Evolutionary conservation across 2,797 vertebrate species (phyloP).

Genomic region (Chelon auratus): DNA sequence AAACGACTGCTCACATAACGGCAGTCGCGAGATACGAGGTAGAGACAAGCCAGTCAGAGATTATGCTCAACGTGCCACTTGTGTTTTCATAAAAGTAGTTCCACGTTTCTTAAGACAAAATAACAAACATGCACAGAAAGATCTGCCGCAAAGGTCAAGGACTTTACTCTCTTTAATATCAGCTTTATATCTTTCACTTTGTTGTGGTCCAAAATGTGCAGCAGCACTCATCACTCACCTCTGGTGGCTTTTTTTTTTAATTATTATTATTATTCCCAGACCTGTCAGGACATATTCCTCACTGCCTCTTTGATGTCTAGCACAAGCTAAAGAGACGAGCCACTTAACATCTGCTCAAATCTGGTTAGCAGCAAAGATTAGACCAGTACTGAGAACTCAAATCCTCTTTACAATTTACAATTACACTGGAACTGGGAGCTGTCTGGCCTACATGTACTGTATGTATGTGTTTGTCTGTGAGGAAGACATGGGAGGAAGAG

Average conservation of each 20-base stretch:
- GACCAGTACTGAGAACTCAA: slow-evolving; percentile 64
- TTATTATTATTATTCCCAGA: slow-evolving; percentile 18
- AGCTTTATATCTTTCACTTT: slow-evolving; percentile 61
- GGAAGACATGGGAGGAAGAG: slow-evolving; percentile 27
- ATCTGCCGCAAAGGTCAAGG: slow-evolving; percentile 47
- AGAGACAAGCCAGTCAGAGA: slow-evolving; percentile 11
- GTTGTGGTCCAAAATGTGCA: slow-evolving; percentile 57
- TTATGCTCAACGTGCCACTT: neutral
- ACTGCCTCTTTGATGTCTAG: slow-evolving; percentile 64
- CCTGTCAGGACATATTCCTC: slow-evolving; percentile 78
- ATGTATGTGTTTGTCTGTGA: slow-evolving; percentile 6
- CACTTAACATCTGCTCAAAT: slow-evolving; percentile 78
- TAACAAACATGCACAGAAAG: neutral
- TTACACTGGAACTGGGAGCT: slow-evolving; percentile 52
- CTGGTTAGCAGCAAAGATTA: slow-evolving; percentile 84
- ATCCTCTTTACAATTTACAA: slow-evolving; percentile 78
- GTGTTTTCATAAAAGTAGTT: neutral
- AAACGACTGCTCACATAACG: slow-evolving; percentile 70
- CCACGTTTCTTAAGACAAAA: neutral
- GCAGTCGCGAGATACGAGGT: slow-evolving; percentile 28
- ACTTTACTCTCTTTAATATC: slow-evolving; percentile 43
- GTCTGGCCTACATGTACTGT: slow-evolving; percentile 62
- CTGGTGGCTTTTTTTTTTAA: slow-evolving; percentile 57
- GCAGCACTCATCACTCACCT: slow-evolving; percentile 63
- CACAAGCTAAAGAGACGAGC: slow-evolving; percentile 64